Conservation (phyloP, 2,888 invertebrate genomes). For the Cheiracanthium punctorium region DNA sequence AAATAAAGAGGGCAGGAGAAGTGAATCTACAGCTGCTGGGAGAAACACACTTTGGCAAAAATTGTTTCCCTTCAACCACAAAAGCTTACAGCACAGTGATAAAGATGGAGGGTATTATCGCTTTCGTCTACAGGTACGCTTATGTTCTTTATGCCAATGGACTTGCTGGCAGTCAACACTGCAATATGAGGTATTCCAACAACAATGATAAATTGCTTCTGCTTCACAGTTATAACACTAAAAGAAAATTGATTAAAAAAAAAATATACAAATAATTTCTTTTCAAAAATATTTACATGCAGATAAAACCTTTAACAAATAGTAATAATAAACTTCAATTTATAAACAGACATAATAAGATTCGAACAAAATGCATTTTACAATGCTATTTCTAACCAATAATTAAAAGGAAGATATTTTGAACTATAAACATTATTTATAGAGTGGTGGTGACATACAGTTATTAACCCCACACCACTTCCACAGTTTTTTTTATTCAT, state of each 20-base stretch:
- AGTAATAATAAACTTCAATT: too few relatives aligned
- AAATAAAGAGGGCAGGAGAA: background rate
- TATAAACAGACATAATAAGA: too few relatives aligned
- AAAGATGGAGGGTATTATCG: constrained; percentile 56
- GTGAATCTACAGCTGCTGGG: constrained; percentile 22
- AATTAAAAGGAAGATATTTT: too few relatives aligned
- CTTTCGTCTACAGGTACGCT: constrained; percentile 84
- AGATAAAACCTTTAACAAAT: too few relatives aligned
- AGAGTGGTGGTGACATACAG: too few relatives aligned
- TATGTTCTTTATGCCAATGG: constrained; percentile 88
- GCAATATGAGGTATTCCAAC: constrained; percentile 92
- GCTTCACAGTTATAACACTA: constrained; percentile 89
- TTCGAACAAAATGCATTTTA: too few relatives aligned
- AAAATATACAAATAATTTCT: background rate
- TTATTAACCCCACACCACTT: too few relatives aligned
- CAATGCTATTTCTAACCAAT: too few relatives aligned
- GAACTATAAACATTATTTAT: too few relatives aligned
- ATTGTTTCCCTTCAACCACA: constrained; percentile 50
- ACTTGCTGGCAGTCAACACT: constrained; percentile 87
- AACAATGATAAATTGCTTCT: constrained; percentile 91
- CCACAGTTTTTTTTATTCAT: too few relatives aligned
- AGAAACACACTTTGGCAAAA: constrained; percentile 32
- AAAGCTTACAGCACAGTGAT: constrained; percentile 6
- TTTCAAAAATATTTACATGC: background rate
- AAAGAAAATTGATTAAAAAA: constrained; percentile 6